phyloP scores from a whole-genome alignment of 2,113 vertebrate species.

The Protomyctophum bolini region DNA sequence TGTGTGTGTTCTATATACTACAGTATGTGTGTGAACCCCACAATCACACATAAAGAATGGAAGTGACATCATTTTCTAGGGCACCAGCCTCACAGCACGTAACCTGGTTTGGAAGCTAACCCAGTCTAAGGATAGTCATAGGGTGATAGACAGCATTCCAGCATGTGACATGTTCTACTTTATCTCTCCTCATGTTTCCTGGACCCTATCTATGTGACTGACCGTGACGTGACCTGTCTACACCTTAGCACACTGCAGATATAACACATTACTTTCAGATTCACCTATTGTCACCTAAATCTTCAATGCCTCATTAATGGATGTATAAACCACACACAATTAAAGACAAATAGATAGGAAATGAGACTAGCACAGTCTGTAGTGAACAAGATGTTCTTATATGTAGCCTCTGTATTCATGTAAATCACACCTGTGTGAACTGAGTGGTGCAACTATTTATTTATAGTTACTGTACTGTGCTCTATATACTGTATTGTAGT shows the following conservation, averaged over 20 bases:
- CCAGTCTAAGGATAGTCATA: conserved; percentile 1
- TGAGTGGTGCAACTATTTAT: too few species aligned
- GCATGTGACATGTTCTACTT: conserved; percentile 7
- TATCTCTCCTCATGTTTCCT: conserved; percentile 11
- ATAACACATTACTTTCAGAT: background rate
- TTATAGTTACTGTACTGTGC: too few species aligned
- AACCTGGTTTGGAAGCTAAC: background rate
- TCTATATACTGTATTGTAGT: too few species aligned
- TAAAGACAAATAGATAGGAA: conserved; percentile 31
- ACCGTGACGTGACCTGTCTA: conserved; percentile 5
- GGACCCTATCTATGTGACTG: conserved; percentile 6
- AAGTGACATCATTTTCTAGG: background rate
- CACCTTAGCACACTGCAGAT: background rate
- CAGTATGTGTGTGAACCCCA: background rate
- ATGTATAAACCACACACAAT: background rate
- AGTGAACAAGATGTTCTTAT: conserved; percentile 23
- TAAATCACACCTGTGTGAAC: too few species aligned
- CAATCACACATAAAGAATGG: background rate
- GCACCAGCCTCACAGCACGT: background rate
- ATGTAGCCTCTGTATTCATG: too few species aligned
- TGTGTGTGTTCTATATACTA: too few species aligned
- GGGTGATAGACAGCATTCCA: conserved; percentile 23
- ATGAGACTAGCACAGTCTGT: conserved; percentile 18
- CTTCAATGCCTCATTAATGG: background rate
- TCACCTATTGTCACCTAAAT: background rate